phyloP scores from a whole-genome alignment of 2,797 vertebrate species.

The Perodicticus potto region DNA sequence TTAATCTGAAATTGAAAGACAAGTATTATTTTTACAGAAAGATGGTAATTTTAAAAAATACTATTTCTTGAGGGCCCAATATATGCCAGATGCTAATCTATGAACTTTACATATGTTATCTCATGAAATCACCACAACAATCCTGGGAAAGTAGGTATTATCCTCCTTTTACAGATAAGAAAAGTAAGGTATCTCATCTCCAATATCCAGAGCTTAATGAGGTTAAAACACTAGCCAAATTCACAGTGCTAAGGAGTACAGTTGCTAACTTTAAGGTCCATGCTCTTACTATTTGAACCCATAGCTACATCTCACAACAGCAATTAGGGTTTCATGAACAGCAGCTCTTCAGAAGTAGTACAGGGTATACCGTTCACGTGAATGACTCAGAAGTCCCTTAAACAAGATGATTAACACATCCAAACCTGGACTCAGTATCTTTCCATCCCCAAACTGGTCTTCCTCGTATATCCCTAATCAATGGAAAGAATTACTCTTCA shows the following conservation, averaged over 20 bases:
- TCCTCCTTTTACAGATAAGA: neutral
- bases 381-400: neutral
- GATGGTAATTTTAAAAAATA: neutral
- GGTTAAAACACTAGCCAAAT: neutral
- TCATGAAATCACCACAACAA: neutral
- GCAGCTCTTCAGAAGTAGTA: neutral
- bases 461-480: neutral
- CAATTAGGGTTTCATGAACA: neutral
- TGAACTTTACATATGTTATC: neutral
- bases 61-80: neutral
- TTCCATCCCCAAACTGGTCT: neutral
- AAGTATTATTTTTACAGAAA: conserved; percentile 31
- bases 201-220: neutral
- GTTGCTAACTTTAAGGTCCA: neutral
- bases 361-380: neutral
- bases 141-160: neutral
- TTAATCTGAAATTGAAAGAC: conserved; percentile 5
- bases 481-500: neutral
- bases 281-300: neutral
- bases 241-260: neutral
- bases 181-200: neutral
- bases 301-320: neutral
- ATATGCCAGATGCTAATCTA: neutral
- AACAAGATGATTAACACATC: neutral
- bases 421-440: neutral